Evolutionary conservation across 2,797 vertebrate species (phyloP), one percentile per base, ranked within the genome.

Genomic region (Sylvilagus floridanus): DNA sequence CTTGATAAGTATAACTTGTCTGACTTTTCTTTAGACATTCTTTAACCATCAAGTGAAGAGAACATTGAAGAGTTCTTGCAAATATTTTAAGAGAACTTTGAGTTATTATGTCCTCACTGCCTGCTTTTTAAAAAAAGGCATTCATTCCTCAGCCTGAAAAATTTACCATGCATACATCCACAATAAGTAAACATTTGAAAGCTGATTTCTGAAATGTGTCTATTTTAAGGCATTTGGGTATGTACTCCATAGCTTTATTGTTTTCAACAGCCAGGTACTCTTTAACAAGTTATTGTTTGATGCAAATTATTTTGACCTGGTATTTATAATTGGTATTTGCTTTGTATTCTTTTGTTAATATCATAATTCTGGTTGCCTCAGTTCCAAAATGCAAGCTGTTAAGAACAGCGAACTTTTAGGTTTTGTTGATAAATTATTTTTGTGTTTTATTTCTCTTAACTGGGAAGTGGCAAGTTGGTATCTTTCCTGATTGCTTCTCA

Each of bases 11-110:
- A 19, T 62, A 88, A 66, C 7, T 84, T 77, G 11, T 78, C 87
- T 88, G n/a, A 12, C 84, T 88, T 47, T 85, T 96, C 85, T 81
- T 94, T 28, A 72, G 73, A 52, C 16, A 93, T 66, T 95, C 9
- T 88, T 90, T 10, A 84, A 7, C 47, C 19, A 79, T 76, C 30
- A 68, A 81, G 42, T 89, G 47, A 92, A 84, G n/a, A 92, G 71
- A 93, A 28, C 50, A 37, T 72, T 86, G 73, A 88, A 81, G 47
- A 35, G 47, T 57, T 95, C 28, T 93, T 96, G 24, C 21, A 62
- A 4, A 42, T 94, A 69, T 57, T 90, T 68, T 95, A 90, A 89
- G 68, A 7, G 75, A 60, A 78, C 37, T 90, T 87, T 69, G 32
- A 83, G 28, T 66, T 84, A 75, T 30, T 89, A 17, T 22, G 92